Evolutionary conservation across 2,888 invertebrate species (phyloP).

Genomic region (Oscheius sp.): DNA sequence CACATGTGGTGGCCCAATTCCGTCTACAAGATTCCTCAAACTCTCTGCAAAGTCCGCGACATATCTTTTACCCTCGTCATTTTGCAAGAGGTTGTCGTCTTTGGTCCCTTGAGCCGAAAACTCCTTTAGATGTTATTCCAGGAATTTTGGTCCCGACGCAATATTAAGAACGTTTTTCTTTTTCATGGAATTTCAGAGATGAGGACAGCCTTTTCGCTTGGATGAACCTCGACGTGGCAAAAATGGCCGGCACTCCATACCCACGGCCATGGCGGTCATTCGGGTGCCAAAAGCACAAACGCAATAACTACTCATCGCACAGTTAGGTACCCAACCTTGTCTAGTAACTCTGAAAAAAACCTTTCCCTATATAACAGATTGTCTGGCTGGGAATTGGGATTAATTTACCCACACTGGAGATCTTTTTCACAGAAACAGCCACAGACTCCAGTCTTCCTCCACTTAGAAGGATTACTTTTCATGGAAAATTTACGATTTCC

Average conservation of each 20-base stretch:
- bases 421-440: too few relatives aligned
- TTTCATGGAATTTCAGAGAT: constrained; percentile 25
- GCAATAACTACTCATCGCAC: neutral
- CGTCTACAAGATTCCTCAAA: neutral
- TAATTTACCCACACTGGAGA: too few relatives aligned
- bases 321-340: too few relatives aligned
- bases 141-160: neutral
- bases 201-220: constrained; percentile 33
- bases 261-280: constrained; percentile 1
- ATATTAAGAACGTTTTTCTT: constrained; percentile 4
- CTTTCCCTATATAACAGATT: too few relatives aligned
- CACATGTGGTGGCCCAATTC: too few relatives aligned
- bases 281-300: neutral
- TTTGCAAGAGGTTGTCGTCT: neutral
- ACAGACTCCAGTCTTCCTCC: too few relatives aligned
- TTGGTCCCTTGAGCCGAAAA: neutral
- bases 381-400: too few relatives aligned
- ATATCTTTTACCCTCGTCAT: constrained; percentile 3
- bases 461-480: too few relatives aligned
- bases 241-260: constrained; percentile 30
- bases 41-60: constrained; percentile 2
- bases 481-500: too few relatives aligned
- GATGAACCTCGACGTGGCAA: constrained; percentile 29
- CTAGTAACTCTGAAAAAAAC: too few relatives aligned
- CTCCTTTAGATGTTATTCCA: neutral